Evolutionary conservation across 2,888 invertebrate species (phyloP), one percentile per base, ranked within the genome.

Genomic region (Aporophyla lueneburgensis): DNA sequence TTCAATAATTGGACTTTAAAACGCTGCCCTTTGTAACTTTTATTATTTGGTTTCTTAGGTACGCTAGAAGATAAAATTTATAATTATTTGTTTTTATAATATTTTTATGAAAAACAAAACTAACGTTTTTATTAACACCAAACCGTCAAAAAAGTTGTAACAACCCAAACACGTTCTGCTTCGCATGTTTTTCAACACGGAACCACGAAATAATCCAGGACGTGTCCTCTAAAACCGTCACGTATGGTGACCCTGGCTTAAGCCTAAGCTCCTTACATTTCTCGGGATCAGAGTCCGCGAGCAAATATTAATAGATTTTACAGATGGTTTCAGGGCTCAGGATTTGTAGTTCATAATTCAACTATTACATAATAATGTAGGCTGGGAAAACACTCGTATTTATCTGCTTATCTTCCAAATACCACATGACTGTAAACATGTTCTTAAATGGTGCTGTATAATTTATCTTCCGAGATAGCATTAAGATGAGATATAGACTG

Each of bases 231-330:
- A 27, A 71, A 69, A 54, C 68, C 58, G 49, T 75, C 75, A 74
- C 72, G 79, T 77, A 65, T 78, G 80, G 81, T 27, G 24, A 65
- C 70, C 77, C 74, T 40, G 51, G 72, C 75, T 81, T 76, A 79
- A 69, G 71, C 19, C 68, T 80, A 85, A 86, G 86, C 86, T 76
- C 43, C 80, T 85, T 85, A 82, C 53, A 74, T 84, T 77, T 74
- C 53, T 40, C 27, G 59, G 74, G 77, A 80, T 87, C 79, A 72
- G 46, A 67, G 33, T 54, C 51, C 43, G 24, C 40, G 40, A n/a
- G 76, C 12, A 85, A 83, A 87, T 86, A 81, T 84, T 84, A 86
- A 86, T 80, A 78, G 74, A 87, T 76, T 85, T 68, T 80, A 76
- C 70, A 71, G 71, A 81, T 65, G 74, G 68, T 71, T 71, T 54